Base-by-base conservation (phyloP, 1,140 invertebrate genomes). In the Zophobas morio region DNA sequence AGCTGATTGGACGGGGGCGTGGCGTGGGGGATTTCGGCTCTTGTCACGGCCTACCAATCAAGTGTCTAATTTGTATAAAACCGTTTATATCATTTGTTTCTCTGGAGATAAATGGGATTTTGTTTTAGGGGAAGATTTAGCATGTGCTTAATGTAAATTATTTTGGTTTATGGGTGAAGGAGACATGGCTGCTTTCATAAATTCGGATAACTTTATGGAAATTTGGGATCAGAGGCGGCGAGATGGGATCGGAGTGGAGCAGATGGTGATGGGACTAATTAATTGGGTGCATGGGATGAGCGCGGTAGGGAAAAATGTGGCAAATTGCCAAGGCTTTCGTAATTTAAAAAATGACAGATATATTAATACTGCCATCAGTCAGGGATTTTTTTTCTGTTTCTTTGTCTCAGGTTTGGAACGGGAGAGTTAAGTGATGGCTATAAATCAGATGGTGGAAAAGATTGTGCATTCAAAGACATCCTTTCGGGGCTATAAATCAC, bases 121-220 rank as follows among this genome's bases (percentile, higher is more conserved):
- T 84, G 84, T 84, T 84, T 84, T 84, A 82, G 79, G 77, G 79
- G 75, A 72, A 82, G 83, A 84, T 84, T 85, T 84, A 85, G 81
- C 81, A 84, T 84, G 84, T 85, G 80, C 81, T 85, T 84, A 85
- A 84, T 85, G 84, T 84, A 84, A 84, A 85, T 85, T 84, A 85
- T 85, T 85, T 82, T 81, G 72, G 37, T 83, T 85, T 85, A 84
- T 81, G 78, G 79, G 63, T 79, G 81, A 81, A 81, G 20, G 77
- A 78, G 78, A 77, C 71, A 84, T 84, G 82, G 84, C 82, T 80
- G 81, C 78, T 73, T 60, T 73, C 54, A 80, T 82, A 82, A 84
- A 84, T 84, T 83, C 79, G 42, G 80, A 79, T 73, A 81, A 80
- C 76, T 83, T 84, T 82, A 84, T 84, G 77, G 72, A 70, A 47